Evolutionary conservation across 2,888 invertebrate genomes (phyloP), one percentile per base, ranked within the genome.

Genomic region (Plebejus anna): DNA sequence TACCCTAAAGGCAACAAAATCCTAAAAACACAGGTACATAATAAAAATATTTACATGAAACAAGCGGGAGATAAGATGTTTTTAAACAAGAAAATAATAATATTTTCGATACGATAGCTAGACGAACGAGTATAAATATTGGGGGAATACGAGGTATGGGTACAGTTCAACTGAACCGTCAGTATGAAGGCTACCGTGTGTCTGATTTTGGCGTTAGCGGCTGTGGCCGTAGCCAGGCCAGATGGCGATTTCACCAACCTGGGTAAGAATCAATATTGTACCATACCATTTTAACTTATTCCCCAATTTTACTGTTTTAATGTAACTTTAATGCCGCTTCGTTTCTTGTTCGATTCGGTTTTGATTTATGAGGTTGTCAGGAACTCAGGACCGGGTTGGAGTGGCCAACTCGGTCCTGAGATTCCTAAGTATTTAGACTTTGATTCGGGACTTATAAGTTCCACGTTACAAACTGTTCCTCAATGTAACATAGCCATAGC

Each of bases 101-200:
- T 36, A 73, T 55, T 7, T 6, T 51, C 2, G 16, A 55, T 66
- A 5, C 4, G 32, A 66, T 66, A 66, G 3, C 28, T 66, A 36
- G 32, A 11, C 2, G 22, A 28, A 22, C 22, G 13, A 4, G 73
- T 73, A 76, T 76, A 76, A 76, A 70, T 55, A 72, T 9, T 22
- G 76, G 22, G 28, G 13, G 61, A 6, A 38, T 38, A 13, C 5
- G 11, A n/a, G 32, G 22, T 32, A 36, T 66, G 22, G 77, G 80
- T 80, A 89, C 91, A 91, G 90, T 91, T 88, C 84, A 84, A 85
- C 83, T 78, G 80, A 82, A 75, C 76, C 77, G 76, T 85, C 84
- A 89, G 81, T 82, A 92, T 92, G 92, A 91, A 84, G 86, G 86
- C 85, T 80, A 81, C 87, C 76, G 81, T 87, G 76, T 80, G 89